phyloP scores from a whole-genome alignment of 2,888 invertebrate genomes.

The Aleiodes leptofemur region DNA sequence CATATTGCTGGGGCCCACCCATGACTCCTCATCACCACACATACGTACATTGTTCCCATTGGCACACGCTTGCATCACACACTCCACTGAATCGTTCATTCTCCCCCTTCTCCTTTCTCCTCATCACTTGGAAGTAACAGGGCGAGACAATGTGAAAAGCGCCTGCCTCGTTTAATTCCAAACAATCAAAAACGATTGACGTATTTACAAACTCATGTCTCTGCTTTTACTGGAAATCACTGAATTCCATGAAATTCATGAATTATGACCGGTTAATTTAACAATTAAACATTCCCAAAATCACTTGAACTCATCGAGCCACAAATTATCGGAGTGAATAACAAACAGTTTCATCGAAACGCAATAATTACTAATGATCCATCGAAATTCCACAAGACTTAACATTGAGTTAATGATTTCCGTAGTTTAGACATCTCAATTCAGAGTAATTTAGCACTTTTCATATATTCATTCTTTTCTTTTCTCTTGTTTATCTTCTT shows the following conservation, averaged over 20 bases:
- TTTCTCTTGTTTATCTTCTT: neutral
- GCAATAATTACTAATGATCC: too few species aligned
- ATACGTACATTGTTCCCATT: conserved; percentile 33
- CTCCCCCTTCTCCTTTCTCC: neutral
- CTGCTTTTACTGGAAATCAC: neutral
- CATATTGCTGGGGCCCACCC: conserved; percentile 10
- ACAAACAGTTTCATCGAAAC: too few species aligned
- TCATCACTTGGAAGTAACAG: conserved; percentile 19
- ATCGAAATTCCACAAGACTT: too few species aligned
- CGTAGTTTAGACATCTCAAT: neutral
- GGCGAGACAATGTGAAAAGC: conserved; percentile 39
- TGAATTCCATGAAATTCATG: too few species aligned
- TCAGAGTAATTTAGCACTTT: neutral
- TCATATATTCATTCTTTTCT: too few species aligned
- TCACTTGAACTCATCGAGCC: too few species aligned
- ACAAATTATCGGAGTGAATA: too few species aligned
- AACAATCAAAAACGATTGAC: conserved; percentile 19
- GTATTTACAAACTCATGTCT: neutral
- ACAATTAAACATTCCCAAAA: too few species aligned
- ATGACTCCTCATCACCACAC: conserved; percentile 24
- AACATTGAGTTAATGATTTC: too few species aligned
- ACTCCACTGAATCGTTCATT: conserved; percentile 13
- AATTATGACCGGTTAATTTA: too few species aligned
- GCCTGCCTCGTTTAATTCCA: conserved; percentile 37
- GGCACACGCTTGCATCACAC: conserved; percentile 32